Evolutionary conservation across 2,113 vertebrate species (phyloP).

Genomic region (Meriones unguiculatus): DNA sequence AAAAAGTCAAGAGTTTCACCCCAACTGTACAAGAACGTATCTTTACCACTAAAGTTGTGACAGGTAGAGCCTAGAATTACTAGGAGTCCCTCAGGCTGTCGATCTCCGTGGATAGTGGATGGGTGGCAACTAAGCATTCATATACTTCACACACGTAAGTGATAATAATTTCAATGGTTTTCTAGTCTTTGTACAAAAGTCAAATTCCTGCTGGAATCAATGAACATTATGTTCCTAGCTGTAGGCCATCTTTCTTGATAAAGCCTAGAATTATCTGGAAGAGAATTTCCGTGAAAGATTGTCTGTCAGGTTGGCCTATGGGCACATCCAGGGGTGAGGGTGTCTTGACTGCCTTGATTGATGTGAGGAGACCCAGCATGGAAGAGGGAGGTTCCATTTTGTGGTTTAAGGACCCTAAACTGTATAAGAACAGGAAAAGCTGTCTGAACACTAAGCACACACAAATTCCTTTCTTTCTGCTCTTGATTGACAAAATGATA

Average conservation of each 20-base stretch:
- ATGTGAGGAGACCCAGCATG: neutral
- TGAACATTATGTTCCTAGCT: neutral
- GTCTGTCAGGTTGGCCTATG: neutral
- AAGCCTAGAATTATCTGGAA: neutral
- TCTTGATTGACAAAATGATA: neutral
- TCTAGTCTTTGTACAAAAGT: neutral
- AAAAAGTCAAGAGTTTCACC: constrained; percentile 33
- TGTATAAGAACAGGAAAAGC: too few relatives aligned
- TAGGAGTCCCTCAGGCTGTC: neutral
- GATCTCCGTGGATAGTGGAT: neutral
- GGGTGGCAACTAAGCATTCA: neutral
- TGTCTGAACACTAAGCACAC: too few relatives aligned
- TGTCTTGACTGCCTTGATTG: neutral
- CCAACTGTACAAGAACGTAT: neutral
- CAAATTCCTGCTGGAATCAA: neutral
- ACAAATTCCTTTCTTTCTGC: too few relatives aligned
- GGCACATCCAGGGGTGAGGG: neutral
- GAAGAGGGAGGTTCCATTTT: too few relatives aligned
- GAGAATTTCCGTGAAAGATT: neutral
- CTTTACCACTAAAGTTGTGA: neutral
- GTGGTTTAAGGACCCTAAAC: neutral
- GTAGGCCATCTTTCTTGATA: neutral
- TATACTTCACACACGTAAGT: neutral
- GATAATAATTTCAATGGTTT: neutral
- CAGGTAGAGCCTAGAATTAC: neutral